phyloP scores from a whole-genome alignment of 2,888 invertebrate genomes.

The Drosophila maculinotata region DNA sequence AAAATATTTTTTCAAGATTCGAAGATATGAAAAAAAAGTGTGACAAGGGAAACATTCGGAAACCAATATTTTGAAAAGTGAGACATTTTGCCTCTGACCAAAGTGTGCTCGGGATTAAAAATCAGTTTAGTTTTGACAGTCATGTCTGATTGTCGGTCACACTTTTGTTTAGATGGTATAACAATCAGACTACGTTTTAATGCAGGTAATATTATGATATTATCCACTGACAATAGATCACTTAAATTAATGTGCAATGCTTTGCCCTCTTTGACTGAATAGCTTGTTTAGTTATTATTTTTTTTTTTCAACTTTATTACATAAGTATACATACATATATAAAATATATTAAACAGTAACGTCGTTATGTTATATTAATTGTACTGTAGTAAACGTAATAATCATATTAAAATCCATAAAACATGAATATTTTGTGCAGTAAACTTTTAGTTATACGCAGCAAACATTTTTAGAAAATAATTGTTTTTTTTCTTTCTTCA shows the following conservation, averaged over 20 bases:
- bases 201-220: too few relatives aligned
- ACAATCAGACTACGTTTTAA: too few relatives aligned
- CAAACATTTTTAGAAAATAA: constrained; percentile 45
- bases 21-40: too few relatives aligned
- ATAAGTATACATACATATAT: constrained; percentile 61
- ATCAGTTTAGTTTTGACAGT: too few relatives aligned
- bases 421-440: constrained; percentile 66
- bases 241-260: neutral
- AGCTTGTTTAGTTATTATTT: neutral
- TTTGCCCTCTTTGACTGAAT: neutral
- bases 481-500: constrained; percentile 12
- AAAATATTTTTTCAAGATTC: too few relatives aligned
- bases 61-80: too few relatives aligned
- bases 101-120: too few relatives aligned
- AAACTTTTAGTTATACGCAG: constrained; percentile 67
- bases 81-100: too few relatives aligned
- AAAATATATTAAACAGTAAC: constrained; percentile 77
- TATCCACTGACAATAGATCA: too few relatives aligned
- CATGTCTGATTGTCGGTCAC: too few relatives aligned
- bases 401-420: constrained; percentile 56
- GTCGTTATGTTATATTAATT: constrained; percentile 62
- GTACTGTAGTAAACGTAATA: constrained; percentile 65
- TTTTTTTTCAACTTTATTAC: constrained; percentile 65
- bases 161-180: too few relatives aligned
- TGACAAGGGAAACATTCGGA: too few relatives aligned